phyloP scores from a whole-genome alignment of 2,113 vertebrate genomes.

The Bubo blakistoni region DNA sequence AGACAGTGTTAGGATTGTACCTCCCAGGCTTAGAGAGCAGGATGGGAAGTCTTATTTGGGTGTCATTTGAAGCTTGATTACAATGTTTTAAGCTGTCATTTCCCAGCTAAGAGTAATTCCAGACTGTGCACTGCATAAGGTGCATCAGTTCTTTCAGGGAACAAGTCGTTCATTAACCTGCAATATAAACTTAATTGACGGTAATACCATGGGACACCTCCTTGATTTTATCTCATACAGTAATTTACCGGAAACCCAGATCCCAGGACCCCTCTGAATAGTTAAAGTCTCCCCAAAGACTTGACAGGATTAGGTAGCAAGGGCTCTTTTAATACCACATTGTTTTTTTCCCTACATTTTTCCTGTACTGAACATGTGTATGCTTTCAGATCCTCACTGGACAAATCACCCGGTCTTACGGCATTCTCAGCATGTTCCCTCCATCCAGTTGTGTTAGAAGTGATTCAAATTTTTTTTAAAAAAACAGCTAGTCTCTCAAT shows the following conservation, averaged over 20 bases:
- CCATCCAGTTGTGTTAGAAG: background rate
- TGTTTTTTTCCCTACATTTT: rapidly evolving
- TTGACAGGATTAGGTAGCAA: background rate
- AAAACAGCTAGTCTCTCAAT: background rate
- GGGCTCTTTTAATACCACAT: background rate
- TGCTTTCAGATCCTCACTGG: background rate
- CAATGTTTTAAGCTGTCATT: background rate
- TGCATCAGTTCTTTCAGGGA: background rate
- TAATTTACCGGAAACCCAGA: background rate
- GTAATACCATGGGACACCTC: background rate
- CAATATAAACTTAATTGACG: background rate
- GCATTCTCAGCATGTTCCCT: background rate
- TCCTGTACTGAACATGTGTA: rapidly evolving
- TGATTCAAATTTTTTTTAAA: background rate
- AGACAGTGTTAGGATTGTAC: background rate
- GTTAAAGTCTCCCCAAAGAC: background rate
- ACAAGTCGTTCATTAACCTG: background rate
- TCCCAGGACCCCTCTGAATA: background rate
- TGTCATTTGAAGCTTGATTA: background rate
- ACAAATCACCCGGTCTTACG: background rate
- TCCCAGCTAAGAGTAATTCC: background rate
- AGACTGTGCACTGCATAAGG: background rate
- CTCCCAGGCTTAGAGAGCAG: background rate
- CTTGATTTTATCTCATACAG: background rate
- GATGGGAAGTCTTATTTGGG: background rate